phyloP scores from a whole-genome alignment of 2,113 vertebrate species.

The Paedocypris sp. region DNA sequence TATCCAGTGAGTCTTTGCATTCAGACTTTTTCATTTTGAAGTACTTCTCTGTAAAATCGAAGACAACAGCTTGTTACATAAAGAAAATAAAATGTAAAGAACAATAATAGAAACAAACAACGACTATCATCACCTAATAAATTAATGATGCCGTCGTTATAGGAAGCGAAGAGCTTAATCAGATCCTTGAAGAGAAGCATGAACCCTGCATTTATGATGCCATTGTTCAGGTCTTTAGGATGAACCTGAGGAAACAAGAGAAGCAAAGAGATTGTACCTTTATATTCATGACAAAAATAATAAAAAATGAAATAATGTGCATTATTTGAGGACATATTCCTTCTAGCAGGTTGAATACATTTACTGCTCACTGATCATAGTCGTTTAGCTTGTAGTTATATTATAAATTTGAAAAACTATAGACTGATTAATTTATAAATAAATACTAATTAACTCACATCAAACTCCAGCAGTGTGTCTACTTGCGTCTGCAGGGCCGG shows the following conservation, averaged over 20 bases:
- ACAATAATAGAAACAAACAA: not conserved
- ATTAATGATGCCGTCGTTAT: slow-evolving; percentile 98
- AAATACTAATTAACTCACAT: too few species aligned
- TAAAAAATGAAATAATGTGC: not conserved
- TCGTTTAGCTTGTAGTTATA: too few species aligned
- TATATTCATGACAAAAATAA: not conserved
- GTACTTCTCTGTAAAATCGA: slow-evolving; percentile 79
- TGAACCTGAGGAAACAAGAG: slow-evolving; percentile 66
- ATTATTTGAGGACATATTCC: too few species aligned
- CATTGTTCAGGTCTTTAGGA: slow-evolving; percentile 95
- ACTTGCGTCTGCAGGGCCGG: slow-evolving; percentile 92
- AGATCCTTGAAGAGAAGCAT: slow-evolving; percentile 97
- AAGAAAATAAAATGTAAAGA: not conserved
- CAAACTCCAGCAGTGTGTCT: slow-evolving; percentile 93
- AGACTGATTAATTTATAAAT: too few species aligned
- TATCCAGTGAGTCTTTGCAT: slow-evolving; percentile 96
- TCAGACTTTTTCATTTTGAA: slow-evolving; percentile 99
- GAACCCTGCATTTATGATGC: slow-evolving; percentile 92
- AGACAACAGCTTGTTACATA: not conserved
- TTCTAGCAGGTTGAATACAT: too few species aligned
- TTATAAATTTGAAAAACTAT: too few species aligned
- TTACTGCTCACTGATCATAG: too few species aligned
- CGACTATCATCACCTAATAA: slow-evolving; percentile 72
- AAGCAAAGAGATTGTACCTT: not conserved
- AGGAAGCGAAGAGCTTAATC: slow-evolving; percentile 97